A percentile compares a stretch with the other conserved stretches of the same genome.
phyloP scores from a whole-genome alignment of 2,888 invertebrate genomes.

The Rhagonycha fulva region DNA sequence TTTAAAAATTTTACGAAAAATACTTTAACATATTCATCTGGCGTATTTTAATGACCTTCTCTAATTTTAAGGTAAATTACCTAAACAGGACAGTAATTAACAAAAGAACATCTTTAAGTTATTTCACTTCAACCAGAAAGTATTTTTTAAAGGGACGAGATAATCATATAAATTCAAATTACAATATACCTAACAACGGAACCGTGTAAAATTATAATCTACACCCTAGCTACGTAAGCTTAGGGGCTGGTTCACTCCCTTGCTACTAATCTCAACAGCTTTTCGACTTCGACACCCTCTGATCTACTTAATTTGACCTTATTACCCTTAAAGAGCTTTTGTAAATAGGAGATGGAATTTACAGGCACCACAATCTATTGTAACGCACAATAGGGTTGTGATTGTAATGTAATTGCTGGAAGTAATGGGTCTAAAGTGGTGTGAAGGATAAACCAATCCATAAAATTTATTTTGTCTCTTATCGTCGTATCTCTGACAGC shows the following conservation, averaged over 20 bases:
- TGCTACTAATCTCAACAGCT: conserved; percentile 28
- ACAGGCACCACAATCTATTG: conserved; percentile 31
- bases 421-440: conserved; percentile 3
- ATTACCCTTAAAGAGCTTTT: conserved; percentile 38
- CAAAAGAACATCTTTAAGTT: background rate
- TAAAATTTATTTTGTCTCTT: background rate
- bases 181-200: background rate
- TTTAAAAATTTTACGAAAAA: background rate
- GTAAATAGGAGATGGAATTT: conserved; percentile 39
- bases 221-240: conserved; percentile 9
- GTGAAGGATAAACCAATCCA: background rate
- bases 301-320: conserved; percentile 41
- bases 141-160: background rate
- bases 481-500: conserved; percentile 8
- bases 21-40: background rate
- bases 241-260: conserved; percentile 20
- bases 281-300: conserved; percentile 34
- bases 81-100: background rate
- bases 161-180: background rate
- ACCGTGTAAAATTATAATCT: background rate
- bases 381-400: conserved; percentile 14
- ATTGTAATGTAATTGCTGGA: conserved; percentile 28
- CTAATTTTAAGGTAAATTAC: background rate
- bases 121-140: background rate
- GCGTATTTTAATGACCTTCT: background rate